A percentile compares a stretch with the other conserved stretches of the same genome.
These are phyloP conservation scores for Orchestia grillus DNA, from an alignment of 1,140 invertebrate genomes.

Conservation along the genomic window DNA sequence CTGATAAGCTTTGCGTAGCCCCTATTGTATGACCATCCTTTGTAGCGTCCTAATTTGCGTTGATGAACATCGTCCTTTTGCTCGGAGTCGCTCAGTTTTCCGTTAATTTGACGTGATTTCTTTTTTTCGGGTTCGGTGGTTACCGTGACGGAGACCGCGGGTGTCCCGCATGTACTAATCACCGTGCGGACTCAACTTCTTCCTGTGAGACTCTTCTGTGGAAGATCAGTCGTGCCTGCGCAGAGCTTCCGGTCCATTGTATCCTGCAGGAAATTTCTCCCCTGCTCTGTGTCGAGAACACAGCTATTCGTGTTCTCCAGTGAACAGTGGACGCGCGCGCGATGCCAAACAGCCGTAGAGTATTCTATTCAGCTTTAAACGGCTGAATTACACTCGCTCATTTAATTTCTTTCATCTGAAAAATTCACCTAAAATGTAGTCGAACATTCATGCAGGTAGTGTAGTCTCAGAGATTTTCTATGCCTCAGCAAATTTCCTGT, in stretches of 20 bases:
- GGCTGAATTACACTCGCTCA: too few species aligned
- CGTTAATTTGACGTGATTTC: neutral
- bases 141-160: neutral
- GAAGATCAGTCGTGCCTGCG: slow-evolving; percentile 45
- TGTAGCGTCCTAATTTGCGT: neutral
- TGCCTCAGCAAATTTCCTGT: too few species aligned
- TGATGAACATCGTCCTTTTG: neutral
- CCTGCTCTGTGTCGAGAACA: neutral
- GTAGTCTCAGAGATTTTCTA: too few species aligned
- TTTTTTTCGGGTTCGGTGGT: neutral
- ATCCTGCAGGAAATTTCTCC: neutral
- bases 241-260: slow-evolving; percentile 32
- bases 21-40: neutral
- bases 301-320: neutral
- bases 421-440: too few species aligned
- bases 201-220: slow-evolving; percentile 9
- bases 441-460: too few species aligned
- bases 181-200: neutral
- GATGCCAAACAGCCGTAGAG: neutral
- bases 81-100: neutral
- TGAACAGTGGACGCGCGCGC: neutral
- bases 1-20: neutral
- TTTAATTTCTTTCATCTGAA: too few species aligned
- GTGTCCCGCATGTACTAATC: slow-evolving; percentile 12
- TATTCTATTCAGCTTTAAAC: neutral